Conservation (phyloP, 1,140 invertebrate species). For the Lutraria rhynchaena region DNA sequence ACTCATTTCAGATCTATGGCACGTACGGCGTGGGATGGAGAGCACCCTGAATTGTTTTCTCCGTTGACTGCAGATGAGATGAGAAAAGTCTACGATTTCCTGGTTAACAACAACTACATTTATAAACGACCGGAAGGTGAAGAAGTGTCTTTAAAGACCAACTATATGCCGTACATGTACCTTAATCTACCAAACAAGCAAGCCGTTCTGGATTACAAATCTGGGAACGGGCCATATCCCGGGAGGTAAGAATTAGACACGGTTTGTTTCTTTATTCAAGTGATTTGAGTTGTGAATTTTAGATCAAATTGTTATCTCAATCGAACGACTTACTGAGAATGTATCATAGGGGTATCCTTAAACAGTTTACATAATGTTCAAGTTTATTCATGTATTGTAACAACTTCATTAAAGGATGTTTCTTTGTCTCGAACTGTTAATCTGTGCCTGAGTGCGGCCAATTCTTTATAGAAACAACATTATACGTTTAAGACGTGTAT, state of each 20-base stretch:
- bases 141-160: slow-evolving; percentile 39
- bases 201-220: slow-evolving; percentile 19
- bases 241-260: slow-evolving; percentile 16
- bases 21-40: neutral
- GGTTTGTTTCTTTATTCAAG: no score
- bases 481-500: no score
- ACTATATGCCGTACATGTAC: slow-evolving; percentile 40
- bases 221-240: slow-evolving; percentile 16
- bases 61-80: slow-evolving; percentile 40
- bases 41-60: slow-evolving; percentile 16
- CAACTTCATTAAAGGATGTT: no score
- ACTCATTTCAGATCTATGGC: neutral
- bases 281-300: no score
- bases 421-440: no score
- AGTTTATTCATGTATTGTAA: no score
- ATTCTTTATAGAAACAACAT: no score
- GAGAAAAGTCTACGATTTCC: slow-evolving; percentile 2
- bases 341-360: no score
- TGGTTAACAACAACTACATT: slow-evolving; percentile 15
- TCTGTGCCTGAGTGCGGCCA: no score
- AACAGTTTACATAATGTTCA: no score
- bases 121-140: slow-evolving; percentile 9
- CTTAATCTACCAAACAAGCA: slow-evolving; percentile 27
- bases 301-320: no score
- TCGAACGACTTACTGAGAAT: no score